phyloP scores from a whole-genome alignment of 2,797 vertebrate genomes.

The Serranus cabrilla region DNA sequence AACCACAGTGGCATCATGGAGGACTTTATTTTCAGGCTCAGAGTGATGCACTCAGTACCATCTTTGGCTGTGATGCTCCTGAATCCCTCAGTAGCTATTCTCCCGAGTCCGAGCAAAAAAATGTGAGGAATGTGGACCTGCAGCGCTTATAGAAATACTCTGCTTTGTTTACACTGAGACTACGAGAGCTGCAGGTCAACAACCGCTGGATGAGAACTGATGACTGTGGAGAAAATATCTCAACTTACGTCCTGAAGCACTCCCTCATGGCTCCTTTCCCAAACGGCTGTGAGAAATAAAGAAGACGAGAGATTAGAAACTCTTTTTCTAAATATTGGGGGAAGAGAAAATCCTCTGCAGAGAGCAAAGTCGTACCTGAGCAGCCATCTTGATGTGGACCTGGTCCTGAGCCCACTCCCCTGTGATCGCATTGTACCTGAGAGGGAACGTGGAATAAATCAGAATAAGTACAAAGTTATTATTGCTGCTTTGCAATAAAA shows the following conservation, averaged over 20 bases:
- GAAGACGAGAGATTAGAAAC: background rate
- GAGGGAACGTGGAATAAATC: slow-evolving; percentile 1
- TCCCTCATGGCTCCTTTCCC: slow-evolving; percentile 98
- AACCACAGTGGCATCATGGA: background rate
- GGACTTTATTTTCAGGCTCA: background rate
- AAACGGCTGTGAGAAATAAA: slow-evolving; percentile 88
- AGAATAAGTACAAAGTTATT: background rate
- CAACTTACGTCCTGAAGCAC: slow-evolving; percentile 96
- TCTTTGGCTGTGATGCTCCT: slow-evolving; percentile 23
- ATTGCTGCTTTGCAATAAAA: too few relatives aligned
- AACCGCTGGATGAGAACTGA: slow-evolving; percentile 23
- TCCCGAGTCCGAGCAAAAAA: background rate
- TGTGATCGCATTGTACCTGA: slow-evolving; percentile 95
- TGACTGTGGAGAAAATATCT: slow-evolving; percentile 2
- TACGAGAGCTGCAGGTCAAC: slow-evolving; percentile 13
- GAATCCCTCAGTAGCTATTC: background rate
- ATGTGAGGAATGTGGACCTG: slow-evolving; percentile 56
- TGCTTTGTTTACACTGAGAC: slow-evolving; percentile 44
- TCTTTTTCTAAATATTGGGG: background rate
- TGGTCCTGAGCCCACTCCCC: slow-evolving; percentile 93
- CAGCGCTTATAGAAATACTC: background rate
- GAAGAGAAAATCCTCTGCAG: background rate
- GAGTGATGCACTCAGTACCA: background rate
- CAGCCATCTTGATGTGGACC: slow-evolving; percentile 94
- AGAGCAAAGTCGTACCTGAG: slow-evolving; percentile 86